Base-by-base conservation (phyloP, 2,888 invertebrate genomes). In the Crossocerus cetratus region DNA sequence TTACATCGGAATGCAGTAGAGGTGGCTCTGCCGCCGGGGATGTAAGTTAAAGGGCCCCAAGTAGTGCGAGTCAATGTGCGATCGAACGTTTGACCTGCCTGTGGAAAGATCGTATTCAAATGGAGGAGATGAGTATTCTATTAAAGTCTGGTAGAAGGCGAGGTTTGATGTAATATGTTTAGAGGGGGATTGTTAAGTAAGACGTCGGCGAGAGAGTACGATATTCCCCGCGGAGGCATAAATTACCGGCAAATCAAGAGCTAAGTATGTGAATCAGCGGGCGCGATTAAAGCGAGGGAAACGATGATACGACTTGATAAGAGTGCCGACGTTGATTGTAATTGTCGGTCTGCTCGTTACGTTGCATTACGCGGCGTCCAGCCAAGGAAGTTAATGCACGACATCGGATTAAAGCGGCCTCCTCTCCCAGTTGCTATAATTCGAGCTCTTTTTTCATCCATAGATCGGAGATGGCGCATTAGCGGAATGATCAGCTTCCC, bases 271-370 rank as follows among this genome's bases (percentile, higher is more conserved):
- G 49, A 16, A 49, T 14, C 49, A 16, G 14, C 3, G 16, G 1
- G 3, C 49, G 49, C 49, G 49, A 49, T 16, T 14, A 49, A 49
- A 49, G 16, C 14, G 49, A 14, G 49, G 5, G 65, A 69, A 68
- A 65, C 56, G 73, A 74, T 72, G 68, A 67, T 65, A 68, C 62
- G 62, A 21, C 61, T 62, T 61, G 74, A 75, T 73, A 75, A 75
- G 75, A 65, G 65, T 58, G 58, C 62, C 74, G 68, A 61, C 54
- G 73, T 63, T 57, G 55, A 18, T 57, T 72, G 65, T 73, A 65
- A 68, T 75, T 75, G 73, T 75, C 73, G 73, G 72, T 64, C 32
- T 32, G 73, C 68, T 74, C 65, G 73, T 74, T 68, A 62, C 67
- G 62, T 73, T 62, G 65, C 58, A 64, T 74, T 65, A 69, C 59